These are phyloP conservation scores for Gephyroberyx darwinii DNA, from an alignment of 2,797 vertebrate genomes.

Conservation along the genomic window DNA sequence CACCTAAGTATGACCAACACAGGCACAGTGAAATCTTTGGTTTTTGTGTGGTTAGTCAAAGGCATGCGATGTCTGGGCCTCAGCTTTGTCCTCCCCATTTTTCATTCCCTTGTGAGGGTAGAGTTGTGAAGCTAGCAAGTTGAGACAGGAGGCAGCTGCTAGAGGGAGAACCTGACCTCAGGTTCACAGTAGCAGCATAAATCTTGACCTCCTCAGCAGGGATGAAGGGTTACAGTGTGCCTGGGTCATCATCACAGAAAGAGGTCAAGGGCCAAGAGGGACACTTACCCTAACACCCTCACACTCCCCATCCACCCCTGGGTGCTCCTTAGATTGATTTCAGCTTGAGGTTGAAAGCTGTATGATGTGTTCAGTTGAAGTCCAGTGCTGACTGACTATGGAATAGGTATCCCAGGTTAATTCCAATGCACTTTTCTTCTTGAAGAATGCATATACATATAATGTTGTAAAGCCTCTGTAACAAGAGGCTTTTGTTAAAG, in stretches of 20 bases:
- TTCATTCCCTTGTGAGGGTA: constrained; percentile 45
- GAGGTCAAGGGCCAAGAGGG: constrained; percentile 62
- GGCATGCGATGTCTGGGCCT: background rate
- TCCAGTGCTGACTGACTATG: constrained; percentile 25
- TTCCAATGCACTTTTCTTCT: constrained; percentile 15
- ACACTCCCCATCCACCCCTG: constrained; percentile 29
- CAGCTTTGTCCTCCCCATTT: constrained; percentile 30
- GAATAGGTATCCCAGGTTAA: constrained; percentile 23
- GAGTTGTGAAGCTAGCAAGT: constrained; percentile 54
- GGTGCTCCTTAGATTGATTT: constrained; percentile 60
- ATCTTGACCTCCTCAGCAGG: constrained; percentile 52
- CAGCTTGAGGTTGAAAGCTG: constrained; percentile 55
- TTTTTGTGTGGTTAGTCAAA: background rate
- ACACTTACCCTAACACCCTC: constrained; percentile 66
- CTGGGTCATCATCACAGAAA: constrained; percentile 69
- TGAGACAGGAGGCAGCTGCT: constrained; percentile 70
- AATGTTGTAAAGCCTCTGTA: too few relatives aligned
- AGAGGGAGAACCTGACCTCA: constrained; percentile 53
- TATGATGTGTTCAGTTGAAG: constrained; percentile 53
- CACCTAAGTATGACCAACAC: too few relatives aligned
- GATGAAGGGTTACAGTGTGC: constrained; percentile 48
- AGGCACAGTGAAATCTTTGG: background rate
- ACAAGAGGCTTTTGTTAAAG: too few relatives aligned
- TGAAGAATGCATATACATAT: background rate
- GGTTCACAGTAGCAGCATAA: constrained; percentile 53